Conservation (phyloP, 2,797 vertebrate genomes). For the Alcedo quadribrachys region DNA sequence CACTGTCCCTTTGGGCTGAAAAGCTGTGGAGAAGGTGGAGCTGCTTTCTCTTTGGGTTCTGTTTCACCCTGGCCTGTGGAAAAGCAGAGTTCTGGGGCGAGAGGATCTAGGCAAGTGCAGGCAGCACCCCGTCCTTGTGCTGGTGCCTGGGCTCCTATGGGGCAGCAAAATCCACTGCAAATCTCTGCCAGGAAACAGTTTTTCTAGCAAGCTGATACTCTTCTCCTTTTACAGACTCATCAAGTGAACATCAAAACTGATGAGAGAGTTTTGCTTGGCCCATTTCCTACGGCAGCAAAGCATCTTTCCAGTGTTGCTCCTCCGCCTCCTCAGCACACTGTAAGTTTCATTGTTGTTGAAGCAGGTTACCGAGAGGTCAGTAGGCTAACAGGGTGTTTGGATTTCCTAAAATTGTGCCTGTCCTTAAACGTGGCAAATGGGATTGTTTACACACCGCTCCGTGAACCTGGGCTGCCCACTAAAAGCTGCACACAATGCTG, state of each 20-base stretch:
- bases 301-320: not conserved
- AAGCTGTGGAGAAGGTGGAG: not conserved
- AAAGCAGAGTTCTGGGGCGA: not conserved
- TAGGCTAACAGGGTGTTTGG: constrained; percentile 81
- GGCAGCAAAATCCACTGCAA: not conserved
- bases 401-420: constrained; percentile 90
- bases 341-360: constrained; percentile 75
- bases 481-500: constrained; percentile 32
- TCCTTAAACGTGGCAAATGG: constrained; percentile 62
- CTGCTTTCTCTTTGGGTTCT: not conserved
- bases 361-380: constrained; percentile 84
- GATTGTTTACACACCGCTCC: constrained; percentile 58
- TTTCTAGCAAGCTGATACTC: constrained; percentile 23
- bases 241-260: constrained; percentile 4
- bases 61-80: not conserved
- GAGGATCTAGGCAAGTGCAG: not conserved
- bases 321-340: constrained; percentile 31
- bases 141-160: not conserved
- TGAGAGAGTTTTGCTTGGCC: constrained; percentile 44
- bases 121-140: not conserved
- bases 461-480: not conserved
- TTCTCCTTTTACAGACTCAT: constrained; percentile 10
- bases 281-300: constrained; percentile 52
- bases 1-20: not conserved
- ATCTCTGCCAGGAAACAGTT: not conserved